These are phyloP conservation scores for Gasterosteus nipponicus DNA, from an alignment of 2,113 vertebrate species.

Conservation along the genomic window DNA sequence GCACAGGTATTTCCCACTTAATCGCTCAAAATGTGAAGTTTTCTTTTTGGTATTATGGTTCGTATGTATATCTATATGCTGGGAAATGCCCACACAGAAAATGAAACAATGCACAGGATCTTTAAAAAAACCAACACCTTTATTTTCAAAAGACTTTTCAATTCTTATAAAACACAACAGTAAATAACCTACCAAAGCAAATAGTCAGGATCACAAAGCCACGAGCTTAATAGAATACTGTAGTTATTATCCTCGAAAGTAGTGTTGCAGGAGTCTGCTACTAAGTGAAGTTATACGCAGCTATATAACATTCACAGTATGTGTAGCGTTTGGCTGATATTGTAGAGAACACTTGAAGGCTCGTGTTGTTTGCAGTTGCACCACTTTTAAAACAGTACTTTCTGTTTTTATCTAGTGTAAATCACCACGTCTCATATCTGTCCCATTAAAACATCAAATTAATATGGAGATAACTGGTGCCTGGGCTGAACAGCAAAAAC, in stretches of 20 bases:
- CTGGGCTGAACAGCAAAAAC: conserved; percentile 13
- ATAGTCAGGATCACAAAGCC: conserved; percentile 62
- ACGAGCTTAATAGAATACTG: conserved; percentile 65
- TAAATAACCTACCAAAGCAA: conserved; percentile 66
- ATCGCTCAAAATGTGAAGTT: neutral
- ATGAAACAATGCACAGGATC: conserved; percentile 4
- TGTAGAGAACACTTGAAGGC: conserved; percentile 36
- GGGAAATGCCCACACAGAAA: neutral
- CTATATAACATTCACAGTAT: conserved; percentile 54
- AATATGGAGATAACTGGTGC: neutral
- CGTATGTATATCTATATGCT: too few relatives aligned
- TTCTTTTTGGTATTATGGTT: neutral
- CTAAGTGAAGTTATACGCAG: conserved; percentile 24
- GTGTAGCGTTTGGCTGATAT: conserved; percentile 51
- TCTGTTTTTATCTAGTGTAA: conserved; percentile 10
- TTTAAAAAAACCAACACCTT: conserved; percentile 69
- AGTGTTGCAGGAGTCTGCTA: conserved; percentile 58
- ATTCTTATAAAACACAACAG: conserved; percentile 72
- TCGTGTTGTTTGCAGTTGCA: conserved; percentile 17
- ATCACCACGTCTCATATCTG: neutral
- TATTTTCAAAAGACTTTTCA: conserved; percentile 69
- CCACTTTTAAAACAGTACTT: conserved; percentile 27
- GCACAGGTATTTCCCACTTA: neutral
- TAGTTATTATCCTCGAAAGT: conserved; percentile 58
- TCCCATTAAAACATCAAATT: conserved; percentile 12